Conservation (phyloP, 1,140 invertebrate species). For the Brachionus rubens region DNA sequence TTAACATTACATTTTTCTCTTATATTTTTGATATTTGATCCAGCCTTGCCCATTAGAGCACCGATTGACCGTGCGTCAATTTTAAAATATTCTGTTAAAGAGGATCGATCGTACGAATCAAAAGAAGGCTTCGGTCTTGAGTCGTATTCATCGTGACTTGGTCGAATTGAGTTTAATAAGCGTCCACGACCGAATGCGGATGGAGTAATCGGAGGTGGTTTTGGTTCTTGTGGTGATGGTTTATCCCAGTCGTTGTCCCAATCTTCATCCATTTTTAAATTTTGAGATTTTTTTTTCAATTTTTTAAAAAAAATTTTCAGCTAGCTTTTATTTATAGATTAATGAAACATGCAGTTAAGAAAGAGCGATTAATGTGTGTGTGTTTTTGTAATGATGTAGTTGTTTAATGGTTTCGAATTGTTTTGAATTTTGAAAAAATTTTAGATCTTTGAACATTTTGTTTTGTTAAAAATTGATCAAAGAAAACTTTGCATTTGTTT, state of each 20-base stretch:
- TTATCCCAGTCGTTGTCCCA: constrained; percentile 30
- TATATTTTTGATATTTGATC: constrained; percentile 6
- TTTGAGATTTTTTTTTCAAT: background rate
- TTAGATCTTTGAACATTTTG: no score
- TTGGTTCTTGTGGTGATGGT: background rate
- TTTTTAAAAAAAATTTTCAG: no score
- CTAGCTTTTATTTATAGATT: no score
- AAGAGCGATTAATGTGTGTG: no score
- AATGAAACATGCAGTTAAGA: no score
- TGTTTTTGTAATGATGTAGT: no score
- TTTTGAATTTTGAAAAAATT: no score
- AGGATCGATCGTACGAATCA: background rate
- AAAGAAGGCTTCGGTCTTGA: background rate
- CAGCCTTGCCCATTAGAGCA: constrained; percentile 22
- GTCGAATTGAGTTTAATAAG: background rate
- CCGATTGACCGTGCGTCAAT: constrained; percentile 10
- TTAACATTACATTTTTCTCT: constrained; percentile 32
- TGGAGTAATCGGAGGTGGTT: background rate
- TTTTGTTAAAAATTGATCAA: no score
- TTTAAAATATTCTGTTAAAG: background rate
- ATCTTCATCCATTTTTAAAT: constrained; percentile 44
- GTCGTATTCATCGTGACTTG: background rate
- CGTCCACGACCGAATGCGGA: constrained; percentile 2
- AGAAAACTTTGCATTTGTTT: no score
- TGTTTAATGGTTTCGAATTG: no score